Evolutionary conservation across 2,888 invertebrate species (phyloP), one percentile per base, ranked within the genome.

Genomic region (Limenitis camilla): DNA sequence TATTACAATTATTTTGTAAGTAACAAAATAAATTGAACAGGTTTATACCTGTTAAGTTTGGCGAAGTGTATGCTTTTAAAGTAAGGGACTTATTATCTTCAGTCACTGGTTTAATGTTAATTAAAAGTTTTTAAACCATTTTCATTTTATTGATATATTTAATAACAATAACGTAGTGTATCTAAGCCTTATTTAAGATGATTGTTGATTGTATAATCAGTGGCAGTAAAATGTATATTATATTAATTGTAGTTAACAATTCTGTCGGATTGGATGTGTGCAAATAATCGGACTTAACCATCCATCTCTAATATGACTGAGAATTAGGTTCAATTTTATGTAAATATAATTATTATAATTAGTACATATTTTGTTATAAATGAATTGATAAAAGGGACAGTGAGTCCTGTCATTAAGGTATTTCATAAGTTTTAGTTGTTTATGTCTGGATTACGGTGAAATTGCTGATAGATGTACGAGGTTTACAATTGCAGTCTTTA

Each of bases 241-340:
- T 51, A 42, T 51, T 40, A 49, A 53, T 55, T 42, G 33, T 35
- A 39, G n/a, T 49, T 28, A 42, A 45, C 11, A 40, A 41, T 11
- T 47, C 40, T 56, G 47, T 52, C 51, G 55, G 53, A 53, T 52
- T 53, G 56, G 56, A 59, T 55, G 56, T 45, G 48, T 55, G 53
- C 42, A 31, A 49, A 55, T 54, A 49, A 54, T 42, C 45, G 51
- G 49, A 50, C 43, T 53, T 40, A 39, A 49, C 56, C 56, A 71
- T 65, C 66, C 72, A 71, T 74, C 74, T 77, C 74, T 75, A 72
- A 81, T 81, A 78, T 81, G 82, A 83, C 84, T 85, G 84, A 84
- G 80, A 83, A 81, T 83, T 76, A 76, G 83, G 80, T 85, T 83
- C 79, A 83, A 82, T 79, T 75, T 68, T 73, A 61, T 84, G 82